Base-by-base conservation (phyloP, 2,888 invertebrate species). In the Cecidostiba fungosa region DNA sequence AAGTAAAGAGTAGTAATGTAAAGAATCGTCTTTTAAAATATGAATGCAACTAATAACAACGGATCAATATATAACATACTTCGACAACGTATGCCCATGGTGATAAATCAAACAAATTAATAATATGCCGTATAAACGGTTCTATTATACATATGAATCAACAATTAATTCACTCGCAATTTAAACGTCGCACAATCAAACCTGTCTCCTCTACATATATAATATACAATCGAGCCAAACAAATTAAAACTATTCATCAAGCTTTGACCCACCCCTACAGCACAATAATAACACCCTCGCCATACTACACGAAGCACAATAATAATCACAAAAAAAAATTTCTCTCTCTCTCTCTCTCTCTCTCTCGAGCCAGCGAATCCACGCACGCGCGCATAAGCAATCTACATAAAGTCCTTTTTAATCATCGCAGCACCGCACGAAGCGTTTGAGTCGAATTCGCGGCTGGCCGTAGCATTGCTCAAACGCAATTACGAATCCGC, bases 361-460 rank as follows among this genome's bases (percentile, higher is more conserved):
- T 19, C 50, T 19, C 19, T 26, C n/a, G 62, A 23, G 10, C 26
- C 62, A 26, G 10, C 29, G 26, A 26, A 0, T 10, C 66, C 36
- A 5, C 72, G 36, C 10, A 43, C 4, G 39, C 39, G 23, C n/a
- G 12, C 36, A 14, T 26, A n/a, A 78, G 54, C 74, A 82, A 82
- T 84, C 78, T 76, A 47, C 82, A 82, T 78, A 84, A 82, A 82
- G 70, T 86, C 78, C 78, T 82, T 86, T 84, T 84, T 82, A 86
- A 86, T 84, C 74, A 79, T 82, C 76, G 79, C 19, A 0, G 54
- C 12, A 14, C 23, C 36, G 19, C 70, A 29, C 54, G 43, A 43
- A 43, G 26, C 69, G 39, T n/a, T 73, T 16, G 84, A 19, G 29
- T 59, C 19, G 32, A 73, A 50, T 73, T 83, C 59, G 77, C n/a